Evolutionary conservation across 2,888 invertebrate genomes (phyloP).

Genomic region (Melieria omissa): DNA sequence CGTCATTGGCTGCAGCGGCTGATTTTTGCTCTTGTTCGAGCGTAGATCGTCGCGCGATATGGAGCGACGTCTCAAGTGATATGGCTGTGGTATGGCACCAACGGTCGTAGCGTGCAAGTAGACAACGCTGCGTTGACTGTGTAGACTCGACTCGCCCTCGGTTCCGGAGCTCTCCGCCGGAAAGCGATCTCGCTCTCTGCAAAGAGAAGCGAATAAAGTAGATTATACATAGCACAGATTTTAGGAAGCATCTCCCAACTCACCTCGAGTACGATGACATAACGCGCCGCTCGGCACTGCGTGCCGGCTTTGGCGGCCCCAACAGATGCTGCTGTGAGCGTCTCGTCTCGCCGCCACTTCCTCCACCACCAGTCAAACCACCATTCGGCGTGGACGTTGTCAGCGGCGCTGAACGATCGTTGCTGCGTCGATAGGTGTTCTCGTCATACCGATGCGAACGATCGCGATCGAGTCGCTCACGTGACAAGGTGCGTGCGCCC

Average conservation of each 20-base stretch:
- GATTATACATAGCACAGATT: neutral
- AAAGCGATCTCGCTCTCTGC: slow-evolving; percentile 63
- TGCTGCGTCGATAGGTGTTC: slow-evolving; percentile 50
- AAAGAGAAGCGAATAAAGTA: neutral
- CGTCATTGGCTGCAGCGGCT: slow-evolving; percentile 68
- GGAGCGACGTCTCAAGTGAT: slow-evolving; percentile 73
- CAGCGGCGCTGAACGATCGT: slow-evolving; percentile 46
- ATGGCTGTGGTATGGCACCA: slow-evolving; percentile 85
- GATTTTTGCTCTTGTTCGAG: slow-evolving; percentile 67
- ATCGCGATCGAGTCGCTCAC: slow-evolving; percentile 51
- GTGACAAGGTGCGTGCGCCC: slow-evolving; percentile 53
- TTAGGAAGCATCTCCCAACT: slow-evolving; percentile 7
- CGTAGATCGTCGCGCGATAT: slow-evolving; percentile 82
- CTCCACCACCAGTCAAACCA: slow-evolving; percentile 26
- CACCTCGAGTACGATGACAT: slow-evolving; percentile 52
- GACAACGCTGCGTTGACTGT: slow-evolving; percentile 85
- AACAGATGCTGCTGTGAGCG: slow-evolving; percentile 43
- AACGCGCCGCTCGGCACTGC: slow-evolving; percentile 59
- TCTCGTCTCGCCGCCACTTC: slow-evolving; percentile 38
- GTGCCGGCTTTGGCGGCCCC: slow-evolving; percentile 67
- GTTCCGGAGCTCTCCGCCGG: slow-evolving; percentile 71
- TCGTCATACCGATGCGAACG: slow-evolving; percentile 57
- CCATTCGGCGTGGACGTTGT: slow-evolving; percentile 42
- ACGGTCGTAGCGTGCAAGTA: slow-evolving; percentile 89
- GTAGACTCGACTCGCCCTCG: slow-evolving; percentile 81